phyloP scores from a whole-genome alignment of 2,113 vertebrate genomes.

The Pterocles burchelli region DNA sequence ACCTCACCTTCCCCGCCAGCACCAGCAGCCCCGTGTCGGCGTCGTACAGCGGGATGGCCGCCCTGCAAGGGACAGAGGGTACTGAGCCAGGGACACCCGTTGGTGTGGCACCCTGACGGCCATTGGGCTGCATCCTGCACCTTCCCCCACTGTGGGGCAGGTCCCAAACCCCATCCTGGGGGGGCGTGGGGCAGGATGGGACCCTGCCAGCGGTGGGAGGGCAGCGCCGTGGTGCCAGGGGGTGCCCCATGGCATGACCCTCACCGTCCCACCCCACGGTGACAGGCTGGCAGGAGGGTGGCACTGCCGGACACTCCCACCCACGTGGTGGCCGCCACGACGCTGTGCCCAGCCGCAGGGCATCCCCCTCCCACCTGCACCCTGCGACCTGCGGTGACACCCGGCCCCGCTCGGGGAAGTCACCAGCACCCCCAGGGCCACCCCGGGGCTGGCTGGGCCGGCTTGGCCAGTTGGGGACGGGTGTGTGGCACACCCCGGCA shows the following conservation, averaged over 20 bases:
- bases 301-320: not conserved
- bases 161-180: rapidly evolving
- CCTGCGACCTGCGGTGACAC: not conserved
- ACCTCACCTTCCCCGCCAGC: constrained; percentile 86
- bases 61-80: constrained; percentile 66
- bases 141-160: rapidly evolving
- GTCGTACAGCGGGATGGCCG: constrained; percentile 87
- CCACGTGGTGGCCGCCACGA: rapidly evolving
- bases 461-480: not conserved
- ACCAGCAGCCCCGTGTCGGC: constrained; percentile 86
- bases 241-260: not conserved
- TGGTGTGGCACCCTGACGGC: rapidly evolving
- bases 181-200: not conserved
- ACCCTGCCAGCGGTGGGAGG: rapidly evolving
- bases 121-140: not conserved
- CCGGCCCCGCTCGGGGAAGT: rapidly evolving
- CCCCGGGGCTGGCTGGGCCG: not conserved
- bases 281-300: not conserved
- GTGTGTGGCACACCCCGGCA: not conserved
- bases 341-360: rapidly evolving
- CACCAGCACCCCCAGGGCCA: not conserved
- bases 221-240: not conserved
- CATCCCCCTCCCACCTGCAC: not conserved
- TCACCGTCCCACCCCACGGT: not conserved
- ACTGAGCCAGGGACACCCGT: not conserved